These are phyloP conservation scores for Rhynchotus rufescens DNA, from an alignment of 2,797 vertebrate genomes.

Conservation along the genomic window DNA sequence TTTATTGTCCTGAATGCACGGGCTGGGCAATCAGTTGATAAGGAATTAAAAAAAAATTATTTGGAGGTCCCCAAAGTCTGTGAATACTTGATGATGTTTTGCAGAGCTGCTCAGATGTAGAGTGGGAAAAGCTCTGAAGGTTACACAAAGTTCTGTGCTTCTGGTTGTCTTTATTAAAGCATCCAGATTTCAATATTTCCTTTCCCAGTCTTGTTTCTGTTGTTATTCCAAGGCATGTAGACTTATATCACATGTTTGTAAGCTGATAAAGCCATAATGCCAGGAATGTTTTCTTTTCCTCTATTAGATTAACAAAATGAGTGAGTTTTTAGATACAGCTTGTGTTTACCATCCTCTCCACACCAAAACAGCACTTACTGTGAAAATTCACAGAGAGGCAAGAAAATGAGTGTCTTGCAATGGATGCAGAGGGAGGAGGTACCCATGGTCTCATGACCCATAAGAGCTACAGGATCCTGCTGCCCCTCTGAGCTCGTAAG, in stretches of 20 bases:
- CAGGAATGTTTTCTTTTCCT: constrained; percentile 66
- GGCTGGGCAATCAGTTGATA: neutral
- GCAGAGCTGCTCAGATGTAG: neutral
- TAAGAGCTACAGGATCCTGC: neutral
- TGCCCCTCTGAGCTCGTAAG: neutral
- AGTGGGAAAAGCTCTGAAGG: neutral
- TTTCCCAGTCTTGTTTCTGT: constrained; percentile 38
- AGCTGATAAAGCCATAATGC: constrained; percentile 61
- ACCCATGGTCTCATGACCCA: neutral
- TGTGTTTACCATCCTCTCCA: neutral
- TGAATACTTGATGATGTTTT: neutral
- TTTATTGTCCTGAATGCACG: neutral
- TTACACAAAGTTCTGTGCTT: neutral
- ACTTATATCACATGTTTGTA: constrained; percentile 54
- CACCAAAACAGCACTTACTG: neutral
- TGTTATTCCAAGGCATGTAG: constrained; percentile 27
- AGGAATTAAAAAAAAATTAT: neutral
- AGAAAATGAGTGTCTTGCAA: accelerated
- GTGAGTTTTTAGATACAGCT: constrained; percentile 26
- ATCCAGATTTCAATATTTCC: constrained; percentile 24
- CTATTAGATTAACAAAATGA: constrained; percentile 40
- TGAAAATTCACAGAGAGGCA: accelerated
- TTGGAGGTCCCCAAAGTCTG: neutral
- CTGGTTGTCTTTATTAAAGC: constrained; percentile 28
- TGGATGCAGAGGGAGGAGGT: neutral